These are phyloP conservation scores for Elmis aenea DNA, from an alignment of 2,888 invertebrate species.

Conservation along the genomic window DNA sequence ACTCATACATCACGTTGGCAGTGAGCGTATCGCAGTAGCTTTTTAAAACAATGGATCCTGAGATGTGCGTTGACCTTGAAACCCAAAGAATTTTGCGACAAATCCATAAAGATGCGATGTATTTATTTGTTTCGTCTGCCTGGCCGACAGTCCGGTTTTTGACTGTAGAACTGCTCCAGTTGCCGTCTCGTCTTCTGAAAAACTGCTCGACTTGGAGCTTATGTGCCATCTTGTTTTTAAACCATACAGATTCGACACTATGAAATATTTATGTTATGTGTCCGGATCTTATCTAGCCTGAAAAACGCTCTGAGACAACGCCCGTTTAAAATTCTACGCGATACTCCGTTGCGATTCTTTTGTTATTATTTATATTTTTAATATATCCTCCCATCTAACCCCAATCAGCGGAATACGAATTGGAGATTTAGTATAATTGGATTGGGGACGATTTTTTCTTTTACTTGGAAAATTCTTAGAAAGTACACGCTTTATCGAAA, in stretches of 20 bases:
- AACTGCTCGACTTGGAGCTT: constrained; percentile 30
- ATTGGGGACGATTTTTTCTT: no score
- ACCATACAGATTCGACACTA: constrained; percentile 24
- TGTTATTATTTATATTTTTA: constrained; percentile 24
- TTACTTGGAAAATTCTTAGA: no score
- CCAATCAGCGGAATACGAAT: not conserved
- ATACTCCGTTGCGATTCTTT: constrained; percentile 19
- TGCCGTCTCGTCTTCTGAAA: constrained; percentile 21
- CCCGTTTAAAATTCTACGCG: constrained; percentile 22
- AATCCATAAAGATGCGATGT: constrained; percentile 35
- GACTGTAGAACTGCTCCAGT: constrained; percentile 16
- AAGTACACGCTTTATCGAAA: no score
- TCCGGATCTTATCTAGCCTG: constrained; percentile 23
- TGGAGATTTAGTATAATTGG: no score
- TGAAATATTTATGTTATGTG: constrained; percentile 29
- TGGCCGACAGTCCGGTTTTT: constrained; percentile 36
- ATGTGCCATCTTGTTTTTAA: constrained; percentile 23
- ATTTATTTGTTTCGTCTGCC: constrained; percentile 40
- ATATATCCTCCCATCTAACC: constrained; percentile 10
- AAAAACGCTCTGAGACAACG: constrained; percentile 20
- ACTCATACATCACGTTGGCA: no score
- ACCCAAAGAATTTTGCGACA: constrained; percentile 33
- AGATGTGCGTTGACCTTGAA: constrained; percentile 31
- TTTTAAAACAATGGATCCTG: constrained; percentile 24
- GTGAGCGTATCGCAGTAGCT: no score